Percentiles rank a stretch among this genome's conserved stretches.
These are phyloP conservation scores for Tenthredo livida DNA, from an alignment of 2,888 invertebrate genomes.

Conservation along the genomic window DNA sequence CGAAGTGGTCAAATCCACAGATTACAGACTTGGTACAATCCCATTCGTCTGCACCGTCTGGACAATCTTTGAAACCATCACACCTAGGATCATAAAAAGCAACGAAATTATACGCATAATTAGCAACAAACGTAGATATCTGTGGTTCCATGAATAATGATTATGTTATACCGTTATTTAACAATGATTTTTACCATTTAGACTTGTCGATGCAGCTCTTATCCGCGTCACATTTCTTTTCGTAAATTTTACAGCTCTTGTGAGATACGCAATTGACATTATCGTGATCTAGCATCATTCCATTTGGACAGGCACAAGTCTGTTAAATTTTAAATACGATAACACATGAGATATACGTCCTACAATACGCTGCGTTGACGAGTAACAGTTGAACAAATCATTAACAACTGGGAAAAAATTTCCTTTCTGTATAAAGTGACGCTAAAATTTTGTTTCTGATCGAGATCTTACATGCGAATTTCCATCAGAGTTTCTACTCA, in stretches of 20 bases:
- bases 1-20: constrained; percentile 79
- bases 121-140: too few species aligned
- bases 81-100: constrained; percentile 73
- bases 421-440: not conserved
- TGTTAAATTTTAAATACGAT: constrained; percentile 53
- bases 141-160: not conserved
- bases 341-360: not conserved
- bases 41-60: constrained; percentile 81
- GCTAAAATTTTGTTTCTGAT: not conserved
- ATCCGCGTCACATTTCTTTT: constrained; percentile 78
- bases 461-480: too few species aligned
- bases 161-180: not conserved
- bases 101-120: constrained; percentile 9
- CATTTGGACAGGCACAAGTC: constrained; percentile 84
- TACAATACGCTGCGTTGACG: too few species aligned
- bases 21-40: constrained; percentile 73
- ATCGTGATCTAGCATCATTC: constrained; percentile 80
- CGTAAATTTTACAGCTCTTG: constrained; percentile 74
- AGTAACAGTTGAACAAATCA: too few species aligned
- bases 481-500: constrained; percentile 7
- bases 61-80: constrained; percentile 80
- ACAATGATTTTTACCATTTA: constrained; percentile 62
- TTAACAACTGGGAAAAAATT: not conserved
- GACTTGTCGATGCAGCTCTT: constrained; percentile 77
- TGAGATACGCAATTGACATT: constrained; percentile 81